Conservation (phyloP, 2,888 invertebrate species). For the Pediacus dermestoides region DNA sequence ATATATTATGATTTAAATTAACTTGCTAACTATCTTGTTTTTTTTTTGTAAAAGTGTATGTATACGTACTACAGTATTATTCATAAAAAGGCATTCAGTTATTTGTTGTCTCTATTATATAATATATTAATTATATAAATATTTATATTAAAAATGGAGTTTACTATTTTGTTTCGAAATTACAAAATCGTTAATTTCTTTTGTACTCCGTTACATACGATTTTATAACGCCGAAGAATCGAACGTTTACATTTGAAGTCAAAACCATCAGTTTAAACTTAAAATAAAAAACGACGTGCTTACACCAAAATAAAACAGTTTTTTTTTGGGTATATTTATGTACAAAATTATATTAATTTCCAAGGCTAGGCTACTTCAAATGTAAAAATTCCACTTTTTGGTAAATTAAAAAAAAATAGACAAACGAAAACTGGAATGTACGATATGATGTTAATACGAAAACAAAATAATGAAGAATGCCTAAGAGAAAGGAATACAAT, state of each 20-base stretch:
- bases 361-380: slow-evolving; percentile 29
- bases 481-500: slow-evolving; percentile 31
- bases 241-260: slow-evolving; percentile 38
- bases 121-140: slow-evolving; percentile 43
- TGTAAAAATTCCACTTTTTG: slow-evolving; percentile 30
- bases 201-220: slow-evolving; percentile 40
- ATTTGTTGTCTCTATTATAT: slow-evolving; percentile 47
- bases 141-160: slow-evolving; percentile 45
- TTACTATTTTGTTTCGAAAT: slow-evolving; percentile 36
- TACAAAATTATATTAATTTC: slow-evolving; percentile 19
- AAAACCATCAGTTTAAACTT: too few relatives aligned
- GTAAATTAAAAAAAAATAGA: slow-evolving; percentile 20
- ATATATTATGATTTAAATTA: slow-evolving; percentile 41
- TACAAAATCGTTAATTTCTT: slow-evolving; percentile 41
- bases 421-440: slow-evolving; percentile 42
- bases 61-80: slow-evolving; percentile 51
- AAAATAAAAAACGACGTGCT: slow-evolving; percentile 23
- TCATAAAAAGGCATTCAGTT: slow-evolving; percentile 51
- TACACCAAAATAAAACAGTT: slow-evolving; percentile 22
- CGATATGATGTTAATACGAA: slow-evolving; percentile 34
- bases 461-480: slow-evolving; percentile 37
- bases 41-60: slow-evolving; percentile 48
- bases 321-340: slow-evolving; percentile 20
- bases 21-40: slow-evolving; percentile 40
- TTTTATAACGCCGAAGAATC: slow-evolving; percentile 39